Conservation (phyloP, 2,113 vertebrate species). For the Colius striatus region DNA sequence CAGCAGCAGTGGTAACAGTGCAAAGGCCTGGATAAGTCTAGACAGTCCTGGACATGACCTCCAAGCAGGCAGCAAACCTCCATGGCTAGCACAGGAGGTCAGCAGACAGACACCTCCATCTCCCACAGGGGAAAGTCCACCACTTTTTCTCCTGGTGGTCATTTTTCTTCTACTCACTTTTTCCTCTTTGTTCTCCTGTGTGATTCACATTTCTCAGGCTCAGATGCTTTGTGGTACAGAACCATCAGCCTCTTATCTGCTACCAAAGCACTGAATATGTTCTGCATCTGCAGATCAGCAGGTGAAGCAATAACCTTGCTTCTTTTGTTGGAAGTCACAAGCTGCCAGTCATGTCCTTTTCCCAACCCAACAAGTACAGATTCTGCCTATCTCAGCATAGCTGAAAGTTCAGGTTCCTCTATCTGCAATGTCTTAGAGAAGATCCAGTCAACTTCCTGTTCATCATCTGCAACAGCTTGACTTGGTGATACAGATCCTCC, state of each 20-base stretch:
- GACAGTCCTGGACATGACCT: background rate
- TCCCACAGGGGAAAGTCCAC: background rate
- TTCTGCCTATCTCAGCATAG: background rate
- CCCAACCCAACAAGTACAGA: background rate
- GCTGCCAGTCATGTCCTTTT: background rate
- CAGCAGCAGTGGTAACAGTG: too few relatives aligned
- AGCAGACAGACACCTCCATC: accelerated
- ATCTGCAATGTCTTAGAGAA: background rate
- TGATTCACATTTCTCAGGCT: background rate
- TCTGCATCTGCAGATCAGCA: background rate
- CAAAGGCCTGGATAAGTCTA: too few relatives aligned
- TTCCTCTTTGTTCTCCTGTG: background rate
- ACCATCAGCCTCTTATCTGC: background rate
- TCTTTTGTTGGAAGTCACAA: background rate
- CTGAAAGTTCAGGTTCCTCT: background rate
- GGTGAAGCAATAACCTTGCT: background rate
- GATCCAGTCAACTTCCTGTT: background rate
- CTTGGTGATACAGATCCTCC: background rate
- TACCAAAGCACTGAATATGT: background rate
- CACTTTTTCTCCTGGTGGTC: too few relatives aligned
- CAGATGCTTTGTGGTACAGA: background rate
- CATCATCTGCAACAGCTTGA: background rate
- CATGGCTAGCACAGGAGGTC: background rate
- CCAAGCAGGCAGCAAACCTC: background rate
- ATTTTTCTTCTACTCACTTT: background rate